These are phyloP conservation scores for Drosophila pandora DNA, from an alignment of 1,140 invertebrate genomes.

Conservation along the genomic window DNA sequence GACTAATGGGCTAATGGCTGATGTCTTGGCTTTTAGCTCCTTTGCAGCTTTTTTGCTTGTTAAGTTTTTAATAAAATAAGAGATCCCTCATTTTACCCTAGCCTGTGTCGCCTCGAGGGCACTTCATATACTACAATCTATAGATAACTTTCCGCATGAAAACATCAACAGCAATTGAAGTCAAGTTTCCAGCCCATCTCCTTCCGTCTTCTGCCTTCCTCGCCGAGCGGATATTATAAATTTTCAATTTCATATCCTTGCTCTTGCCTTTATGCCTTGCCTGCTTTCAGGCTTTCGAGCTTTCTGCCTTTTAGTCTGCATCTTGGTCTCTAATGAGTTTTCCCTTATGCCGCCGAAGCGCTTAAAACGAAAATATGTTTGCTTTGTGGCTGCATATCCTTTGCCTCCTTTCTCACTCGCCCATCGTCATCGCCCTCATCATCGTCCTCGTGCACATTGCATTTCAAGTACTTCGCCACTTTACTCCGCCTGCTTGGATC, in stretches of 20 bases:
- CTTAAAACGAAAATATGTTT: slow-evolving; percentile 77
- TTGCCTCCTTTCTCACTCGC: slow-evolving; percentile 8
- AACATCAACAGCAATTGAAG: slow-evolving; percentile 74
- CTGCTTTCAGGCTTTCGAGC: slow-evolving; percentile 1
- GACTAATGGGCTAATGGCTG: slow-evolving; percentile 60
- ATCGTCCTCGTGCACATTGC: slow-evolving; percentile 29
- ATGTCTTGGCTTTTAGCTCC: slow-evolving; percentile 65
- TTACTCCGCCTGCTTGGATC: slow-evolving; percentile 36
- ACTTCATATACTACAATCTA: slow-evolving; percentile 38
- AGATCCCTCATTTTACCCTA: slow-evolving; percentile 41
- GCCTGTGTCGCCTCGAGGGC: slow-evolving; percentile 2
- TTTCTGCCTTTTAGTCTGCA: slow-evolving; percentile 33
- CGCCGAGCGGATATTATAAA: slow-evolving; percentile 73
- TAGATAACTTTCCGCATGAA: slow-evolving; percentile 69
- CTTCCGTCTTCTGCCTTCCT: background rate
- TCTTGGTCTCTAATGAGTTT: slow-evolving; percentile 75
- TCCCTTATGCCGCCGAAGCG: slow-evolving; percentile 52
- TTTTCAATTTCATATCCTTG: slow-evolving; percentile 73
- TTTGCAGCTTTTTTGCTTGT: slow-evolving; percentile 63
- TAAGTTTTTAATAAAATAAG: slow-evolving; percentile 79
- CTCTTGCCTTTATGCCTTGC: slow-evolving; percentile 8
- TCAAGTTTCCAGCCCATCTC: slow-evolving; percentile 31
- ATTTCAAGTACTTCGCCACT: slow-evolving; percentile 58
- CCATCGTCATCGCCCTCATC: slow-evolving; percentile 1
- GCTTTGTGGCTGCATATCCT: slow-evolving; percentile 51